Base-by-base conservation (phyloP, 2,888 invertebrate genomes). In the Lamellibrachia columna region DNA sequence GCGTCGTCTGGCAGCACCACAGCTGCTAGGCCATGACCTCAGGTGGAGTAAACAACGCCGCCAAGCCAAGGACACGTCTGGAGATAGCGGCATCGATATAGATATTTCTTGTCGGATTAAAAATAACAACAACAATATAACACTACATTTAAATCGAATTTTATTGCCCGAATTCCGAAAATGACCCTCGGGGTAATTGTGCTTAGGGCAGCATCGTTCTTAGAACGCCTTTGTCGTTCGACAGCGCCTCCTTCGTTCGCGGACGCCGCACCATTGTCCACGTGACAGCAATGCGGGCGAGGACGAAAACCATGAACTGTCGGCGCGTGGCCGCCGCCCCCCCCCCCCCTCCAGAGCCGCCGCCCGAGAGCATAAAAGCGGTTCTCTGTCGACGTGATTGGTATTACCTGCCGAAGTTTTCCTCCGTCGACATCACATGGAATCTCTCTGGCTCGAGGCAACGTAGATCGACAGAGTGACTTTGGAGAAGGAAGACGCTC, bases 11-110 rank as follows among this genome's bases (percentile, higher is more conserved):
- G 75, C 75, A 75, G 22, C 22, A 15, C 22, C 75, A 75, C 75
- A 75, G 75, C 22, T 75, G 60, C 60, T 9, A 75, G 75, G 75
- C 75, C 75, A 75, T 22, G 75, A 75, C 75, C 75, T 75, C 75
- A 75, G 75, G 22, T n/a, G 75, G 75, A 15, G 75, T 75, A 75
- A 75, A 75, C 75, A 75, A 75, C 75, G 75, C 75, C 22, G 75
- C 75, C 75, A 22, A 75, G 22, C 75, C 75, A 75, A 75, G 75
- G 75, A 75, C 75, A 75, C 75, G 75, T 75, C 75, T 75, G 75
- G 75, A 75, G 75, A 75, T 75, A 75, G 75, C 22, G 75, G 22
- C n/a, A 75, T n/a, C 75, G 75, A 75, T 75, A 75, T 75, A 22
- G 75, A 75, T 75, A 75, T 75, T 75, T n/a, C 75, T 22, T 22